Conservation (phyloP, 1,140 invertebrate genomes). For the Drosophila truncata region DNA sequence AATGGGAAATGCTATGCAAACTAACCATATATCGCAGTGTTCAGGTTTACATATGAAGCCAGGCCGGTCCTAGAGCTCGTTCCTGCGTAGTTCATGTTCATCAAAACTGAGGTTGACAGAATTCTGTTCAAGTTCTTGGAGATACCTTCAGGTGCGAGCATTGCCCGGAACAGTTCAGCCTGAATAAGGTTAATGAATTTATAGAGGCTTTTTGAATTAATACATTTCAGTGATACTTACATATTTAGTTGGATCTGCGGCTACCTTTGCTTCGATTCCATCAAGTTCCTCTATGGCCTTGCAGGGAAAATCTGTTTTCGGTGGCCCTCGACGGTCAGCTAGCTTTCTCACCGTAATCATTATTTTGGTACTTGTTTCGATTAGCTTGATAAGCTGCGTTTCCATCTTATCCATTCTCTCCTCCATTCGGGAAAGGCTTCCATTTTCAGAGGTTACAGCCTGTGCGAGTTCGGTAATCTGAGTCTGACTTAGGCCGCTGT, state of each 20-base stretch:
- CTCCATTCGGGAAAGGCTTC: not conserved
- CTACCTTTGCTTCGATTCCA: constrained; percentile 6
- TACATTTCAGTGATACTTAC: not conserved
- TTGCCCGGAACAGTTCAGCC: constrained; percentile 9
- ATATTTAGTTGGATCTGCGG: constrained; percentile 8
- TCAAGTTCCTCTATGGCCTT: constrained; percentile 3
- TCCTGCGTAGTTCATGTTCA: constrained; percentile 19
- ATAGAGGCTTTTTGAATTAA: not conserved
- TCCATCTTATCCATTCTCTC: constrained; percentile 7
- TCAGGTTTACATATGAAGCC: not conserved
- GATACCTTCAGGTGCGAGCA: constrained; percentile 1
- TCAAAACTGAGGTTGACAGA: not conserved
- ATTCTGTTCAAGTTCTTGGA: constrained; percentile 4
- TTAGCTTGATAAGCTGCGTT: not conserved
- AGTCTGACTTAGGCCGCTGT: not conserved
- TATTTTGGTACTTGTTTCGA: constrained; percentile 1
- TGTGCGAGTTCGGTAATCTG: not conserved
- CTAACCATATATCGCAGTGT: constrained; percentile 9
- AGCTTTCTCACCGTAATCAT: not conserved
- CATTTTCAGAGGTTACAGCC: constrained; percentile 2
- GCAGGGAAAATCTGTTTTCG: constrained; percentile 19
- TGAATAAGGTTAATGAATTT: not conserved
- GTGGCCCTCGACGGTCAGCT: not conserved
- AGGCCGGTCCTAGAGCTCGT: constrained; percentile 2
- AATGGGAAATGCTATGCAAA: not conserved